phyloP scores from a whole-genome alignment of 2,113 vertebrate genomes.

The Eptesicus fuscus region DNA sequence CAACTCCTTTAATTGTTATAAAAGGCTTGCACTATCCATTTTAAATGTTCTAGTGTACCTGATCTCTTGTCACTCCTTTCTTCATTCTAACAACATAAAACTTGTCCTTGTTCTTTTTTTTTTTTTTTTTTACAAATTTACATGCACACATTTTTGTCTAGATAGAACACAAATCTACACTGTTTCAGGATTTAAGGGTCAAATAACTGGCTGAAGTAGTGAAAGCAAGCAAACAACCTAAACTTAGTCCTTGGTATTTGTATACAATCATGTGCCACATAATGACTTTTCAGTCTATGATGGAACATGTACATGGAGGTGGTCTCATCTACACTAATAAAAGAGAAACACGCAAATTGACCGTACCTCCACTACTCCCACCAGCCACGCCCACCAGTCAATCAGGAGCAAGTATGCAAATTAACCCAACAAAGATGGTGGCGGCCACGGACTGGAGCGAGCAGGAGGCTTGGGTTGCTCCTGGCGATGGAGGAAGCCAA shows the following conservation, averaged over 20 bases:
- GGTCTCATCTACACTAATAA: neutral
- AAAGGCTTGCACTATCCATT: neutral
- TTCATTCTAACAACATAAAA: neutral
- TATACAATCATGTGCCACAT: neutral
- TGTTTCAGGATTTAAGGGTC: neutral
- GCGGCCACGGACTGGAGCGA: too few species aligned
- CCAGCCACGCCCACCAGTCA: too few species aligned
- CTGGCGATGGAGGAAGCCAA: too few species aligned
- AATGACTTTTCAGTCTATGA: neutral
- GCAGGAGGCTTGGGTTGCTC: too few species aligned
- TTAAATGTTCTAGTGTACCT: neutral
- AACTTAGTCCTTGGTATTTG: neutral
- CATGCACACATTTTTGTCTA: neutral
- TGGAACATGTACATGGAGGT: neutral
- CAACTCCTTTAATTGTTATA: neutral
- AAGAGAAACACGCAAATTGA: too few species aligned
- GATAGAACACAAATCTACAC: neutral
- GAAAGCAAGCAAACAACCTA: neutral
- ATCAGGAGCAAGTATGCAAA: too few species aligned
- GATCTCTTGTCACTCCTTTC: neutral
- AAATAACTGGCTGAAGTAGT: neutral
- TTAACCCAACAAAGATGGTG: too few species aligned
- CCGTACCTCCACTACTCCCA: too few species aligned
- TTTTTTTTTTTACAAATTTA: neutral
- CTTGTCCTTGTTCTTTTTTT: neutral